These are phyloP conservation scores for Ganaspis brasiliensis DNA, from an alignment of 2,888 invertebrate genomes.

Conservation along the genomic window DNA sequence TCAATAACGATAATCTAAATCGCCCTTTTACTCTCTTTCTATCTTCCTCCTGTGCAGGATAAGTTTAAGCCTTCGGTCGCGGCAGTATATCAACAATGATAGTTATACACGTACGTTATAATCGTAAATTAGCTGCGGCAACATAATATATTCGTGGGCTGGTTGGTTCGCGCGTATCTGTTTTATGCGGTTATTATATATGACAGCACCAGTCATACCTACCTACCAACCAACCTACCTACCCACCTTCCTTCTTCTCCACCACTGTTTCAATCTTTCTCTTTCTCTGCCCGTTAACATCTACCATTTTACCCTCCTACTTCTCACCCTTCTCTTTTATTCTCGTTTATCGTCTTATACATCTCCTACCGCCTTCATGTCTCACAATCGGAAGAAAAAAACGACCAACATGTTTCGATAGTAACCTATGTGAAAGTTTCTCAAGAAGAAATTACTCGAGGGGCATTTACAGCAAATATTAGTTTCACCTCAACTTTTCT, in stretches of 20 bases:
- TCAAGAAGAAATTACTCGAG: slow-evolving; percentile 4
- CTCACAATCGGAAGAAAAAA: slow-evolving; percentile 47
- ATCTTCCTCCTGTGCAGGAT: slow-evolving; percentile 64
- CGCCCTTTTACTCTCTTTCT: slow-evolving; percentile 47
- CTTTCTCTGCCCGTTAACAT: slow-evolving; percentile 36
- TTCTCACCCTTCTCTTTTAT: slow-evolving; percentile 44
- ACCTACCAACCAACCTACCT: slow-evolving; percentile 72
- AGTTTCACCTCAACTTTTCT: slow-evolving; percentile 2
- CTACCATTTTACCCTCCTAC: slow-evolving; percentile 29
- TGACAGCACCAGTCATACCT: slow-evolving; percentile 80
- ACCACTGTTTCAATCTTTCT: slow-evolving; percentile 46
- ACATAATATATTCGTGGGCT: slow-evolving; percentile 80
- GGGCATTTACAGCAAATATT: background rate
- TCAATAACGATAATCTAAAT: slow-evolving; percentile 9
- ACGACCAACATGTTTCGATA: slow-evolving; percentile 36
- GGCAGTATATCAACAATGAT: slow-evolving; percentile 81
- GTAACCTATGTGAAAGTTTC: slow-evolving; percentile 49
- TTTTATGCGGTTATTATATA: slow-evolving; percentile 81
- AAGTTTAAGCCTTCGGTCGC: slow-evolving; percentile 65
- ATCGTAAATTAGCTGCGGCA: slow-evolving; percentile 81
- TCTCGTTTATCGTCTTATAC: slow-evolving; percentile 52
- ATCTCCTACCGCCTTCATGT: slow-evolving; percentile 41
- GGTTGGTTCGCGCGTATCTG: slow-evolving; percentile 79
- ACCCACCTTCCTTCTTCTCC: slow-evolving; percentile 60
- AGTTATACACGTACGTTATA: slow-evolving; percentile 81